Evolutionary conservation across 92 coral and sea anemone species (phyloP).

Genomic region (Micromussa lordhowensis): DNA sequence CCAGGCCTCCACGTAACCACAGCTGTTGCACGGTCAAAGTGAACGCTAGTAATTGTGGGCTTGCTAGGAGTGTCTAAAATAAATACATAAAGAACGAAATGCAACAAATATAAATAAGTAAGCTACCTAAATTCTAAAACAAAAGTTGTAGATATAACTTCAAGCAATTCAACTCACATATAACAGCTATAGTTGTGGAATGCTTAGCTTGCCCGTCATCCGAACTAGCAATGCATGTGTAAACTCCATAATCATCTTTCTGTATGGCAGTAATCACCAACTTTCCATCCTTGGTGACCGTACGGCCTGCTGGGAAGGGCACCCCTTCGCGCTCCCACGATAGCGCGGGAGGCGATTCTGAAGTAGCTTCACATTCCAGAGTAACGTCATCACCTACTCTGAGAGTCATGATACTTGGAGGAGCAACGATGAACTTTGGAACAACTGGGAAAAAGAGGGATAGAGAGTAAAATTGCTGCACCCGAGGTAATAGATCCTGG

Average conservation of each 20-base stretch:
- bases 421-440: conserved; percentile 81
- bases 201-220: conserved; percentile 72
- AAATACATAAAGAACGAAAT: background rate
- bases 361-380: conserved; percentile 80
- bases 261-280: conserved; percentile 70
- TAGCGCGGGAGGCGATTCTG: conserved; percentile 60
- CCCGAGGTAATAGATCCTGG: background rate
- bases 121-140: no score
- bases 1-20: conserved; percentile 88
- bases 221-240: conserved; percentile 81
- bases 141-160: background rate
- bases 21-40: conserved; percentile 58
- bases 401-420: conserved; percentile 80
- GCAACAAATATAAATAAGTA: no score
- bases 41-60: conserved; percentile 74
- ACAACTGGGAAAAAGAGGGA: conserved; percentile 61
- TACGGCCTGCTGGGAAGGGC: conserved; percentile 84
- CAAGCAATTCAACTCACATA: conserved; percentile 68
- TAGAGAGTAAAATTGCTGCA: background rate
- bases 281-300: conserved; percentile 74
- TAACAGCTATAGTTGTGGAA: conserved; percentile 76
- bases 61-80: conserved; percentile 87
- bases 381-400: conserved; percentile 81
- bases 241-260: conserved; percentile 84
- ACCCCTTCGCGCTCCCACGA: conserved; percentile 83